A percentile compares a stretch with the other conserved stretches of the same genome.
These are phyloP conservation scores for Hippoglossus stenolepis DNA, from an alignment of 2,113 vertebrate species.

Conservation along the genomic window DNA sequence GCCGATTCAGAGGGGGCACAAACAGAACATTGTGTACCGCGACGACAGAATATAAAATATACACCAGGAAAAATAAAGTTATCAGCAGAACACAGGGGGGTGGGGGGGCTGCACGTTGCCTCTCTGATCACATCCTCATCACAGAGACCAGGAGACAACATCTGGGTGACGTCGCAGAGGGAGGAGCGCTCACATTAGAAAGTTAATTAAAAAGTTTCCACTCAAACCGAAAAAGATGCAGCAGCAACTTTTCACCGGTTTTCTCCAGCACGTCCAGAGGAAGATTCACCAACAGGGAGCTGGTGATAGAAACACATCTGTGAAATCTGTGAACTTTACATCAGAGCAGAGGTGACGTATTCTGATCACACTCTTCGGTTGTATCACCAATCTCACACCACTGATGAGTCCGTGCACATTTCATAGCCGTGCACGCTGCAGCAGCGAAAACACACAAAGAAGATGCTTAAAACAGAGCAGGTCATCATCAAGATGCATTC, in stretches of 20 bases:
- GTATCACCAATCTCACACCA: neutral
- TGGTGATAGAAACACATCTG: neutral
- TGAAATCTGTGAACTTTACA: neutral
- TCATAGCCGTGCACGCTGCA: neutral
- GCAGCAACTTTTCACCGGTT: neutral
- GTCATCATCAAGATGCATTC: neutral
- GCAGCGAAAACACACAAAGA: neutral
- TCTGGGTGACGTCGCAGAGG: slow-evolving; percentile 5
- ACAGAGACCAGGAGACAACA: neutral
- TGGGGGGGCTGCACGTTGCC: neutral
- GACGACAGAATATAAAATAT: slow-evolving; percentile 2
- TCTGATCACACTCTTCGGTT: neutral
- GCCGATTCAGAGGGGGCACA: neutral
- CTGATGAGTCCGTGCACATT: neutral
- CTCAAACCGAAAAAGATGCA: neutral
- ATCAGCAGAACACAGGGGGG: neutral
- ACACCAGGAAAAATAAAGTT: neutral
- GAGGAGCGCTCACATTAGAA: neutral
- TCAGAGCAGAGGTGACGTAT: neutral
- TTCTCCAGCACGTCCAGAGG: too few relatives aligned
- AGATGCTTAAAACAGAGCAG: neutral
- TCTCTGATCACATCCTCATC: neutral
- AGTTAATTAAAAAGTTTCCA: neutral
- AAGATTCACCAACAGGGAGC: neutral
- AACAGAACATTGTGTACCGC: slow-evolving; percentile 50